Base-by-base conservation (phyloP, 1,140 invertebrate genomes). In the Drosophila mayri region DNA sequence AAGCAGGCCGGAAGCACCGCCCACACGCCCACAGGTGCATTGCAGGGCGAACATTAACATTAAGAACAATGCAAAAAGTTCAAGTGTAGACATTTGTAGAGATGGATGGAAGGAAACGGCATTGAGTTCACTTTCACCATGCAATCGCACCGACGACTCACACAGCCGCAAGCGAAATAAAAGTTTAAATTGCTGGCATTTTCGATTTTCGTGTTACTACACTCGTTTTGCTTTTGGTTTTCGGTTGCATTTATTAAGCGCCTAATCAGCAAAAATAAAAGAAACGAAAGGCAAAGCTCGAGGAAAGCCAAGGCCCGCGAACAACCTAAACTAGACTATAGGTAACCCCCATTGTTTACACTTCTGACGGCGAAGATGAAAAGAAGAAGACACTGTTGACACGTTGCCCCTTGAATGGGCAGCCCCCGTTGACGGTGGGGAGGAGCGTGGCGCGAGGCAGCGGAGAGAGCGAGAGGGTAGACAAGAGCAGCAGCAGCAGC, bases 111-210 rank as follows among this genome's bases (percentile, higher is more conserved):
- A 52, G 76, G 80, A 63, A 61, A 61, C 47, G n/a, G 14, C 49
- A 43, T 59, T 60, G 37, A n/a, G 73, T 81, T 88, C 86, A 88
- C 84, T 88, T 88, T 88, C 84, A 90, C 84, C 84, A 72, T 74
- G 64, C 75, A 83, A 68, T 64, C 78, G 61, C 41, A 76, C 54
- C 55, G 47, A 68, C 43, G n/a, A 4, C 47, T 40, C 43, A 72
- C 46, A 66, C 37, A 47, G 32, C 18, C n/a, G 68, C 66, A 72
- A 52, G 55, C 44, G 65, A 67, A 70, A 65, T 59, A 71, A 84
- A 72, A 83, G 40, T 79, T 85, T 76, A 64, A 88, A 84, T 84
- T 76, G 80, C 67, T 65, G 76, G 61, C 76, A 76, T 79, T 86
- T 81, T 76, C 72, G 80, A 64, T 62, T 76, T 81, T 81, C 74